Evolutionary conservation across 2,113 vertebrate genomes (phyloP), one percentile per base, ranked within the genome.

Genomic region (Rhizomys pruinosus): DNA sequence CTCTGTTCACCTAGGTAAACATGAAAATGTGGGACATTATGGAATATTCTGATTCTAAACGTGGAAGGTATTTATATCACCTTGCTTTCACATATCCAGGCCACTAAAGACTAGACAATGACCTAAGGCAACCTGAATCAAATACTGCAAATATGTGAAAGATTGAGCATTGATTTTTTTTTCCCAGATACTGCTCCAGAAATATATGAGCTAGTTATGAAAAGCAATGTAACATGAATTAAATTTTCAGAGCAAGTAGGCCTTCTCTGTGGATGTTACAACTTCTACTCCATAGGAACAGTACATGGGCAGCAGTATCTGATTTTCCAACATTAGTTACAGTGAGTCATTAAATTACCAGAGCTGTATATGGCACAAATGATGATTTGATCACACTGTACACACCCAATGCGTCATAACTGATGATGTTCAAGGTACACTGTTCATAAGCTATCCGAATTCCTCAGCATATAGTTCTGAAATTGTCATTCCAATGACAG

Each of bases 351-450:
- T 91, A 76, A 85, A 88, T 61, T 84, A 81, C 47, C 66, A 84
- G 27, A 52, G 47, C 68, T 44, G 3, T 89, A 47, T 87, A 17
- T 89, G 77, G 79, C 76, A 52, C 72, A 72, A 89, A 8, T 80
- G 76, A 91, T 59, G 27, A 81, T 68, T 64, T 88, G 87, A 82
- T 44, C 59, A 88, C 85, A 82, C 23, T 27, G 79, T 61, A 74
- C 84, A 95, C 77, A 87, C 89, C 93, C 92, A n/a, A 1, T 81
- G 59, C 93, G 77, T 96, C 93, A 95, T 32, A 91, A 88, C 20
- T 7, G 4, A 72, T 69, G 79, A 85, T 7, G 5, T 47, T 89
- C 37, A 87, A 86, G 11, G 42, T 71, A 63, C 68, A 25, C 10
- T 80, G 55, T 79, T 88, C 32, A 69, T 68, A 81, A 93, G 52